Evolutionary conservation across 2,113 vertebrate species (phyloP), one percentile per base, ranked within the genome.

Genomic region (Rhizomys pruinosus): DNA sequence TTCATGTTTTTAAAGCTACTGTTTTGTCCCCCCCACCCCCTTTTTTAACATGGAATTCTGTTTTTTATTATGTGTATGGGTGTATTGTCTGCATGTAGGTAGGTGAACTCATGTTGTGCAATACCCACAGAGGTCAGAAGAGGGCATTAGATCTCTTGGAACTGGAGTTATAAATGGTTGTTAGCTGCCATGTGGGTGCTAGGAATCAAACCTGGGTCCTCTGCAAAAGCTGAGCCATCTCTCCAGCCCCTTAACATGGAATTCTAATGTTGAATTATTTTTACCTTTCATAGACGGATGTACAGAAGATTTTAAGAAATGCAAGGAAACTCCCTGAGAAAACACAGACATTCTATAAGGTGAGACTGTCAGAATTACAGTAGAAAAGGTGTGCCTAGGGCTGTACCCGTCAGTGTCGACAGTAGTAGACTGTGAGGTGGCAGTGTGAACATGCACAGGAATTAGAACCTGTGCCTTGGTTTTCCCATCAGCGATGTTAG

Each of bases 281-380:
- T 79, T 74, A 79, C 39, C 77, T 68, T 96, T 90, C 72, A 96
- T 78, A 99, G 99, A 99, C 99, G 6, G 99, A 99, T 97, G 99
- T 99, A 87, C 99, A 99, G 98, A 99, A 99, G 98, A 99, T 99
- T 97, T 98, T 99, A 96, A 99, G 99, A 97, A 99, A 99, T 90
- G 99, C 99, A 94, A 98, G 99, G 87, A 99, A 99, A 96, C 98
- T 99, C 73, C 99, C 99, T n/a, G 99, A 99, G 97, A 99, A 99
- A 98, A 99, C 99, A 55, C 99, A 99, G 82, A 99, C 99, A 27
- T 99, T 99, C 96, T 99, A 99, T 84, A 99, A 99, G 98, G 99
- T 99, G 96, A 98, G 98, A 97, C 76, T 9, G 0, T 55, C 20
- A n/a, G 72, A 68, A 80, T 61, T 71, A 63, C 0, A 66, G 63